Evolutionary conservation across 1,140 invertebrate genomes (phyloP), one percentile per base, ranked within the genome.

Genomic region (Catajapyx aquilonaris): DNA sequence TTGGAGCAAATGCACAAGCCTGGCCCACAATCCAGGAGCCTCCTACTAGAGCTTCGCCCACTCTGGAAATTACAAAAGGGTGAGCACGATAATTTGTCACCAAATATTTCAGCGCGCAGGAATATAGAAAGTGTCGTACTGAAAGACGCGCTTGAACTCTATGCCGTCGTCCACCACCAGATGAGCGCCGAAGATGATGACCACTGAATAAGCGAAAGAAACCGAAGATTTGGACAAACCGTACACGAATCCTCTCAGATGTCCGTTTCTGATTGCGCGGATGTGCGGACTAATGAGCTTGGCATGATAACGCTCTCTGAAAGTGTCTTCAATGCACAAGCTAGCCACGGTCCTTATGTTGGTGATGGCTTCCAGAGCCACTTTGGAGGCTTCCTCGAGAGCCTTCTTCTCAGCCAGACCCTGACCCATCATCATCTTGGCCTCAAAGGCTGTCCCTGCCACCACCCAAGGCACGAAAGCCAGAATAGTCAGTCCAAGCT

Each of bases 1-100:
- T 66, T 52, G 80, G 76, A 32, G 93, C 62, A 46, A 80, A 73
- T 0, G 87, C 85, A 7, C 77, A 74, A 2, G 85, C 73, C 48
- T 87, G 70, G 13, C 87, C 87, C 46, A 94, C 70, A 49, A 83
- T 81, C 54, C 86, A 81, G 0, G 81, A 79, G 3, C 78, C 84
- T n/a, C n/a, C n/a, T n/a, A n/a, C n/a, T n/a, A n/a, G n/a, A n/a
- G n/a, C n/a, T n/a, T n/a, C n/a, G n/a, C n/a, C n/a, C n/a, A n/a
- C n/a, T n/a, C n/a, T n/a, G n/a, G n/a, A n/a, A n/a, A n/a, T n/a
- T n/a, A n/a, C n/a, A n/a, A n/a, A n/a, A n/a, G n/a, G n/a, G n/a
- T n/a, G n/a, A n/a, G n/a, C n/a, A n/a, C n/a, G n/a, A n/a, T 13
- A 15, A 16, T 4, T 21, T 13, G 5, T n/a, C 7, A 5, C 20